Percentiles rank a stretch among this genome's conserved stretches.
Evolutionary conservation across 2,888 invertebrate genomes (phyloP).

Genomic region (Tortrix viridana): DNA sequence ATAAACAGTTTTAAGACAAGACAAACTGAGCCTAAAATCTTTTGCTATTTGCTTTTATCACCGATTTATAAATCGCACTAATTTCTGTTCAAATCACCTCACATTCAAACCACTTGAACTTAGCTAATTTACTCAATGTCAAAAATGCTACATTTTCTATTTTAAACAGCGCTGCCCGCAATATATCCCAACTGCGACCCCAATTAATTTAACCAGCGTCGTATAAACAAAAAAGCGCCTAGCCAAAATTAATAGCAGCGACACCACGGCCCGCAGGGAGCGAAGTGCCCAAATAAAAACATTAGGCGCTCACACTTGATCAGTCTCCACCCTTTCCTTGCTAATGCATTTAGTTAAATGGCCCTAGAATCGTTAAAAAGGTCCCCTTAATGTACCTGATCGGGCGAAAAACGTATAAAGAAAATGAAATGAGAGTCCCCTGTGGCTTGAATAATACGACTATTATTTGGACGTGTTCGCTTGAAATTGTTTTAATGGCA

Average conservation of each 20-base stretch:
- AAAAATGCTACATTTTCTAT: neutral
- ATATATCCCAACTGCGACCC: conserved; percentile 16
- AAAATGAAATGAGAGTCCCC: conserved; percentile 23
- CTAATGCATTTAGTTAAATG: conserved; percentile 78
- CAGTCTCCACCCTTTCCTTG: conserved; percentile 69
- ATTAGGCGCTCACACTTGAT: conserved; percentile 78
- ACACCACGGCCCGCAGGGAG: conserved; percentile 44
- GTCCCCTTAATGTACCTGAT: conserved; percentile 52
- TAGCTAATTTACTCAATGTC: too few species aligned
- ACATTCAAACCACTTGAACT: too few species aligned
- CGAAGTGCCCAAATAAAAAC: conserved; percentile 71
- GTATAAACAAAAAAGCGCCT: conserved; percentile 32
- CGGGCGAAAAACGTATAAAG: conserved; percentile 29
- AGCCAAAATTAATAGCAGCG: conserved; percentile 44
- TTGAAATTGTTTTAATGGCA: conserved; percentile 7
- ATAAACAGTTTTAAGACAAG: too few species aligned
- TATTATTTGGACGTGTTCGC: conserved; percentile 18
- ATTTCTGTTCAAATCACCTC: too few species aligned
- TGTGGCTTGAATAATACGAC: conserved; percentile 20
- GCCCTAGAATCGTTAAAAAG: conserved; percentile 68
- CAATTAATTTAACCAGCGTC: conserved; percentile 26
- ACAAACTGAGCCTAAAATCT: too few species aligned
- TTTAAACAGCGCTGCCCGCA: neutral
- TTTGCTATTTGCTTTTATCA: too few species aligned
- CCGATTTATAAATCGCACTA: too few species aligned